These are phyloP conservation scores for Busseola fusca DNA, from an alignment of 2,888 invertebrate species.

Conservation along the genomic window DNA sequence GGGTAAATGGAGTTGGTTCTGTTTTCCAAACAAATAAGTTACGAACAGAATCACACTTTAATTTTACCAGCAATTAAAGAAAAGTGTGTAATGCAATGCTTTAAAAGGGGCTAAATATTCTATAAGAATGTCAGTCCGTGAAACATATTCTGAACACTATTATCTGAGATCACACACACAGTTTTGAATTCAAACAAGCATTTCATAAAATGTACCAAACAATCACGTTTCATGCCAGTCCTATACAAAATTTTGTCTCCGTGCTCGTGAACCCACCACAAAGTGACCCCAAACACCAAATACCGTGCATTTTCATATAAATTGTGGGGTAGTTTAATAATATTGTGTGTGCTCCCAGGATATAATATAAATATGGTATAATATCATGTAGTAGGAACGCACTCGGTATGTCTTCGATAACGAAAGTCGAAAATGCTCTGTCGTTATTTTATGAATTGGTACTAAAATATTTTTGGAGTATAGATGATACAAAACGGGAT, in stretches of 20 bases:
- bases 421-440: conserved; percentile 38
- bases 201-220: not conserved
- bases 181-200: not conserved
- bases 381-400: conserved; percentile 7
- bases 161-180: conserved; percentile 56
- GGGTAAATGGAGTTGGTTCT: not conserved
- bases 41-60: not conserved
- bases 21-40: not conserved
- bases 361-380: conserved; percentile 4
- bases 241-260: not conserved
- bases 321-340: conserved; percentile 1
- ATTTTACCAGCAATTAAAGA: not conserved
- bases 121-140: not conserved
- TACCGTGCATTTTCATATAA: conserved; percentile 29
- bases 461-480: not conserved
- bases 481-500: not conserved
- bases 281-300: conserved; percentile 30
- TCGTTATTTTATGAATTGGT: not conserved
- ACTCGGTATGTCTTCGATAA: not conserved
- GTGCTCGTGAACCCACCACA: conserved; percentile 40
- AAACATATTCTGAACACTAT: conserved; percentile 44
- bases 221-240: conserved; percentile 10
- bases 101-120: not conserved
- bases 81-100: not conserved
- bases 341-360: conserved; percentile 54